Conservation (phyloP, 2,113 vertebrate genomes). For the Mobula birostris region DNA sequence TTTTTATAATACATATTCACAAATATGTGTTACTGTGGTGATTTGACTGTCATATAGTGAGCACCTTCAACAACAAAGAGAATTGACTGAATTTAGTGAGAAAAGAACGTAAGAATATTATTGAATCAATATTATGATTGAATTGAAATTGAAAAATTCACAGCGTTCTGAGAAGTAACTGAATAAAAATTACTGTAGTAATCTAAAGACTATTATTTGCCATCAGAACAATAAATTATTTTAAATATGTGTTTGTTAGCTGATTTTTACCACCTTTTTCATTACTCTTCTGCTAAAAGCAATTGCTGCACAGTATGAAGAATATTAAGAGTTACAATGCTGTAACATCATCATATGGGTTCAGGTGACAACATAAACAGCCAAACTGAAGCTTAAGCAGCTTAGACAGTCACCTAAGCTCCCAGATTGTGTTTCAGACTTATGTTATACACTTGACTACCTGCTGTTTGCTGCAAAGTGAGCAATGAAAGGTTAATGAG, state of each 20-base stretch:
- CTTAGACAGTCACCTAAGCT: not conserved
- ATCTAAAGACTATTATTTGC: not conserved
- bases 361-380: not conserved
- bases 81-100: not conserved
- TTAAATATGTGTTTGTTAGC: not conserved
- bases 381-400: not conserved
- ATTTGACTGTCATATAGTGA: not conserved
- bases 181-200: not conserved
- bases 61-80: not conserved
- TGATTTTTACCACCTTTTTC: not conserved
- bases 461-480: not conserved
- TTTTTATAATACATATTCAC: not conserved
- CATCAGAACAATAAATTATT: not conserved
- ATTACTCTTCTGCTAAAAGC: not conserved
- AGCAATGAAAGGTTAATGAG: conserved; percentile 3
- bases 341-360: not conserved
- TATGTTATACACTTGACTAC: not conserved
- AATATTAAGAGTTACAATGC: not conserved
- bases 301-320: not conserved
- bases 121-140: not conserved
- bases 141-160: not conserved
- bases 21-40: not conserved
- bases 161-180: not conserved
- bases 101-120: not conserved
- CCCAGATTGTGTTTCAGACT: not conserved